phyloP scores from a whole-genome alignment of 2,888 invertebrate genomes.

The Tineola bisselliella region DNA sequence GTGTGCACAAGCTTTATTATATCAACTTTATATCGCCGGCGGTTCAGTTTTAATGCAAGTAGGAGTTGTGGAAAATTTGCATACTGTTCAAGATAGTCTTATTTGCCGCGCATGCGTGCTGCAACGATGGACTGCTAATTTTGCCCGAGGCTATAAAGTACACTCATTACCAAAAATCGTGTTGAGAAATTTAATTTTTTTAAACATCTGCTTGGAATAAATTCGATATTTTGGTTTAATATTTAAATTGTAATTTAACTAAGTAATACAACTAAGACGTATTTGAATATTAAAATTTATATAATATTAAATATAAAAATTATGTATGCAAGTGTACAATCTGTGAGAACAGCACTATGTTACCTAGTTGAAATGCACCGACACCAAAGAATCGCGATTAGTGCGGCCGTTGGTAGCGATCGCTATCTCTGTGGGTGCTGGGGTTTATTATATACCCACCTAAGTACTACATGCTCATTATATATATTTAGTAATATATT shows the following conservation, averaged over 20 bases:
- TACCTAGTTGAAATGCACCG: constrained; percentile 12
- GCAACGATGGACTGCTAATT: constrained; percentile 32
- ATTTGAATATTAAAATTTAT: no score
- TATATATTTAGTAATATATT: no score
- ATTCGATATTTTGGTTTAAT: no score
- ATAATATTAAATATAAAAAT: neutral
- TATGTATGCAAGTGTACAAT: neutral
- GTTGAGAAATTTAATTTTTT: neutral
- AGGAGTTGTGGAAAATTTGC: constrained; percentile 29
- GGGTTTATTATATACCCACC: neutral
- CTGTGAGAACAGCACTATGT: constrained; percentile 9
- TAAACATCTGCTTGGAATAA: neutral
- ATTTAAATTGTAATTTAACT: no score
- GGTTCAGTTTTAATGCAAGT: constrained; percentile 27
- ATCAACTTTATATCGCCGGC: constrained; percentile 19
- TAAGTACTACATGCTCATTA: no score
- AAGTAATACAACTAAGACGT: neutral
- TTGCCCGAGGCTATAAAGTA: constrained; percentile 5
- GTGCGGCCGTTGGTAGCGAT: constrained; percentile 5
- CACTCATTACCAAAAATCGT: constrained; percentile 1
- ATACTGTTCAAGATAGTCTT: constrained; percentile 36
- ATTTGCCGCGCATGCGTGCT: constrained; percentile 28
- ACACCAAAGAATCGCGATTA: constrained; percentile 12
- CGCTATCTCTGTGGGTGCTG: neutral
- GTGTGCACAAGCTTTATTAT: constrained; percentile 2